phyloP scores from a whole-genome alignment of 2,797 vertebrate species.

The Crenuchus spilurus region DNA sequence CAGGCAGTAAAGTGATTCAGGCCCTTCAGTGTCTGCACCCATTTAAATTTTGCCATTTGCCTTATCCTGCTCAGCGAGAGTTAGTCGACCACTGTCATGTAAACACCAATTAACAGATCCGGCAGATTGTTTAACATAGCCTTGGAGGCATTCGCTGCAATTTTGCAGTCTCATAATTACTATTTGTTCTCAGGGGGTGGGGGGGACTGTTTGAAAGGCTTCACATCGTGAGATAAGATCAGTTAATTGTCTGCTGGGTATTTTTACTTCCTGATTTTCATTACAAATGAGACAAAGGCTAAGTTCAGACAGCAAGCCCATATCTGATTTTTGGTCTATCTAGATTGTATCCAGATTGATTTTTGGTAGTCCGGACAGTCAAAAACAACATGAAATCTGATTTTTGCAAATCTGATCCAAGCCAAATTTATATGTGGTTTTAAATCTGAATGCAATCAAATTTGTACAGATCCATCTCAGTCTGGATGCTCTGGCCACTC shows the following conservation, averaged over 20 bases:
- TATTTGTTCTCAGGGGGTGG: conserved; percentile 54
- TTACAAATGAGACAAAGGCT: conserved; percentile 1
- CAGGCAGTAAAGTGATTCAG: conserved; percentile 4
- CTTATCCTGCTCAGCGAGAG: conserved; percentile 22
- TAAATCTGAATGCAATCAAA: too few relatives aligned
- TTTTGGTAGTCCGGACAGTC: too few relatives aligned
- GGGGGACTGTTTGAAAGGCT: conserved; percentile 54
- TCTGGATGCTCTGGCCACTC: too few relatives aligned
- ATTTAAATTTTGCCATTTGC: not conserved
- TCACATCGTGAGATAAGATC: conserved; percentile 51
- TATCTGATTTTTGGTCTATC: too few relatives aligned
- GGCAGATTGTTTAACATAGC: conserved; percentile 53
- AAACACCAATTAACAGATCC: conserved; percentile 56
- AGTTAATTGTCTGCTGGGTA: conserved; percentile 43
- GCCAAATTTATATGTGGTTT: too few relatives aligned
- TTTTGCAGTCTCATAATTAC: conserved; percentile 55
- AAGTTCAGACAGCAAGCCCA: too few relatives aligned
- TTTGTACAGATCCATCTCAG: too few relatives aligned
- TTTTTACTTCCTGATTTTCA: conserved; percentile 18
- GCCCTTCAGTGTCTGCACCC: not conserved
- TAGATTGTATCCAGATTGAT: too few relatives aligned
- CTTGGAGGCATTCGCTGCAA: conserved; percentile 42
- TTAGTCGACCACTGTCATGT: conserved; percentile 48
- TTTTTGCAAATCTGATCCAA: too few relatives aligned
- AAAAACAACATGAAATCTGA: too few relatives aligned